These are phyloP conservation scores for Trissonchulus sp. DNA, from an alignment of 2,888 invertebrate genomes.

Conservation along the genomic window DNA sequence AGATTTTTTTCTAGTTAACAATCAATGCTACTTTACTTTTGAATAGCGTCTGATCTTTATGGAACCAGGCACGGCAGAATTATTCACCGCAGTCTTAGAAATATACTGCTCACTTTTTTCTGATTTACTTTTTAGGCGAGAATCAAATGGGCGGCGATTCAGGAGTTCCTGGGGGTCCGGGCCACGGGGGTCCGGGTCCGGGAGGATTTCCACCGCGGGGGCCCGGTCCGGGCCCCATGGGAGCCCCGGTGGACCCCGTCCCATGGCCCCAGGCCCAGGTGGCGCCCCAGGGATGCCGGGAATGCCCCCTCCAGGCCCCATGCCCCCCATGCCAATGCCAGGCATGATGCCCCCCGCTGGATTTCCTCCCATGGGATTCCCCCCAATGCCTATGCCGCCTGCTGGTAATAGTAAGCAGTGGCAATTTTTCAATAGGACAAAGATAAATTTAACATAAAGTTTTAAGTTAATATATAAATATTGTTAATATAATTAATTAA, in stretches of 20 bases:
- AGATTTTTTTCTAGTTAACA: too few relatives aligned
- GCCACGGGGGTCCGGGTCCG: conserved; percentile 29
- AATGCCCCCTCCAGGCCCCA: too few relatives aligned
- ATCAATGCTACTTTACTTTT: too few relatives aligned
- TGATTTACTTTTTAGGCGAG: too few relatives aligned
- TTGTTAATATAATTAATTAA: neutral
- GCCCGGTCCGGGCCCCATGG: neutral
- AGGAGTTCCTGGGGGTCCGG: too few relatives aligned
- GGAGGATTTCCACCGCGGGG: neutral
- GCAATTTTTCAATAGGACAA: too few relatives aligned
- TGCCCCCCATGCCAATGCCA: too few relatives aligned
- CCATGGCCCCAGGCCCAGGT: conserved; percentile 9
- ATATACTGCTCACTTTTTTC: too few relatives aligned
- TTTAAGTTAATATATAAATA: neutral
- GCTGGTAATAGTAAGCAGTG: conserved; percentile 33
- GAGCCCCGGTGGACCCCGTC: conserved; percentile 33
- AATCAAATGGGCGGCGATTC: too few relatives aligned
- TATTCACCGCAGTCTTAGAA: too few relatives aligned
- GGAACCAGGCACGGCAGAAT: too few relatives aligned
- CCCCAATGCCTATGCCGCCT: neutral
- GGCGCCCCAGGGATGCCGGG: neutral
- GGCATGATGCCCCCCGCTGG: neutral
- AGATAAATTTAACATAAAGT: neutral
- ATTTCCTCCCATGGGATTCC: neutral
- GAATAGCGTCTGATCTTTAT: too few relatives aligned